These are phyloP conservation scores for Drosophila acutilabella DNA, from an alignment of 2,888 invertebrate species.

Conservation along the genomic window DNA sequence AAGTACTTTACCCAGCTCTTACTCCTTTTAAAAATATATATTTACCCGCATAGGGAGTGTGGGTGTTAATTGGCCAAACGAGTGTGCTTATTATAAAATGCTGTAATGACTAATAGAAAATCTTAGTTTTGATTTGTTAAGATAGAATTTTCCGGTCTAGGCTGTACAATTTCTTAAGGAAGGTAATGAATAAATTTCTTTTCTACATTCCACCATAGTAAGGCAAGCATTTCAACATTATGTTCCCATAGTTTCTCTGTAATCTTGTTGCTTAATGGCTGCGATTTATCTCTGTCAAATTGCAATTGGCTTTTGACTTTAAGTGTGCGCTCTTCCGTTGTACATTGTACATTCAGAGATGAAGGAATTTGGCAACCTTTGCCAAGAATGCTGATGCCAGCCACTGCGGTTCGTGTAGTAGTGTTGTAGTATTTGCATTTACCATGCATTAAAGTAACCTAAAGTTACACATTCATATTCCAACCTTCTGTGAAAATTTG, in stretches of 20 bases:
- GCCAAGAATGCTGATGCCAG: not conserved
- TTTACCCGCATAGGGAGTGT: too few relatives aligned
- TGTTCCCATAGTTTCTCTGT: constrained; percentile 5
- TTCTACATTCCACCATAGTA: not conserved
- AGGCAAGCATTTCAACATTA: not conserved
- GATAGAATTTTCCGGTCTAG: not conserved
- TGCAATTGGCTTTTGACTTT: constrained; percentile 34
- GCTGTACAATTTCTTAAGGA: not conserved
- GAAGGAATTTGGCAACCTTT: constrained; percentile 7
- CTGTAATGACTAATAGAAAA: not conserved
- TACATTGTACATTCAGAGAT: constrained; percentile 10
- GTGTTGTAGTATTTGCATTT: constrained; percentile 14
- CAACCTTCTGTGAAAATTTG: constrained; percentile 7
- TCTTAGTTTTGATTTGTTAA: not conserved
- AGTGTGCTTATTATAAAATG: not conserved
- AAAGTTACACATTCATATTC: constrained; percentile 23
- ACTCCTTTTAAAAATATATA: not conserved
- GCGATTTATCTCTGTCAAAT: constrained; percentile 37
- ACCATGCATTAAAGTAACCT: constrained; percentile 22
- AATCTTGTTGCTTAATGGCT: constrained; percentile 24
- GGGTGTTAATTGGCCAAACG: not conserved
- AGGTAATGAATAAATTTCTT: not conserved
- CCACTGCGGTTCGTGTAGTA: not conserved
- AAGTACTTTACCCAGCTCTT: not conserved
- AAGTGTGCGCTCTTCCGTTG: constrained; percentile 8